These are phyloP conservation scores for Diadophis punctatus DNA, from an alignment of 2,113 vertebrate genomes.

Conservation along the genomic window DNA sequence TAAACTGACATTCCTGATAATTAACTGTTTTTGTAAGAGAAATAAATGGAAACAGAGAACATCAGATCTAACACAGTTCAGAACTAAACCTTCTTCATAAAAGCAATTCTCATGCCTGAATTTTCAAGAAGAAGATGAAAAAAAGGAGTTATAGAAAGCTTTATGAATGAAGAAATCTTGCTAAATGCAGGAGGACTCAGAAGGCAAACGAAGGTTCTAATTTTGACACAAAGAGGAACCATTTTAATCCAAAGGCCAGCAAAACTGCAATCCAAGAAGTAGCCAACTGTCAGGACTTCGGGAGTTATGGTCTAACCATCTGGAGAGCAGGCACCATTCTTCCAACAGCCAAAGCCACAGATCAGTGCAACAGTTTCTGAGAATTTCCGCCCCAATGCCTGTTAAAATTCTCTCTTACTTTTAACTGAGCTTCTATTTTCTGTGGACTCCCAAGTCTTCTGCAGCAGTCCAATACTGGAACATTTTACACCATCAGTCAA, in stretches of 20 bases:
- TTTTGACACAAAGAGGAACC: neutral
- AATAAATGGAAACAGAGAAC: neutral
- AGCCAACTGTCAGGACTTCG: neutral
- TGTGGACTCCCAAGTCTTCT: neutral
- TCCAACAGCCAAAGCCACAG: neutral
- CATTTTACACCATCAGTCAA: neutral
- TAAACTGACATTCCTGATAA: neutral
- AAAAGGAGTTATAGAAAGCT: neutral
- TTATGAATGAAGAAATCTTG: neutral
- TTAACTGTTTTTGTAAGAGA: conserved; percentile 3
- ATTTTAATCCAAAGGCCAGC: neutral
- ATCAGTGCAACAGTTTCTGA: neutral
- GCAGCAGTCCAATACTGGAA: neutral
- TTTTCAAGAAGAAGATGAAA: neutral
- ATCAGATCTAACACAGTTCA: neutral
- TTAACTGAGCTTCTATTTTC: neutral
- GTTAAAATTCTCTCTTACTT: neutral
- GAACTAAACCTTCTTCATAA: neutral
- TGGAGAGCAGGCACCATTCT: neutral
- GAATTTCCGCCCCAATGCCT: neutral
- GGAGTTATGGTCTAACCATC: neutral
- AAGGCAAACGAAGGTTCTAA: neutral
- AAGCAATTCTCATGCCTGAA: neutral
- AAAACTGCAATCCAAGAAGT: neutral
- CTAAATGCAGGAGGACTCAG: neutral